phyloP scores from a whole-genome alignment of 2,888 invertebrate genomes.

The Caenorhabditis imperialis region DNA sequence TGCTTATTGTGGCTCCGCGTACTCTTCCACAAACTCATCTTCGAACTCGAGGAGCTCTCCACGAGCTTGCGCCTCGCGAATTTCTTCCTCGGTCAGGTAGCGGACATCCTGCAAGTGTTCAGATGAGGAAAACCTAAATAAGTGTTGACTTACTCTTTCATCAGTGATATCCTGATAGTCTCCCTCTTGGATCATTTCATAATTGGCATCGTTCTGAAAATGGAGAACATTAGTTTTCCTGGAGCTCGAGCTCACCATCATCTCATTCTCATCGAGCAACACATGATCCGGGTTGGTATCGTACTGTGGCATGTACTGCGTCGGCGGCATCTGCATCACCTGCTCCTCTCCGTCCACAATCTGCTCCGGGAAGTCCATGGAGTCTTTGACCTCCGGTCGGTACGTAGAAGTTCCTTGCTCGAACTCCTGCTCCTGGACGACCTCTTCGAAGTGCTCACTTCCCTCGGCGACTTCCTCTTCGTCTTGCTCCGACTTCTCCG shows the following conservation, averaged over 20 bases:
- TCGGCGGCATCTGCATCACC: background rate
- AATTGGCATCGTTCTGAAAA: constrained; percentile 41
- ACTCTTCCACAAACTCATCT: constrained; percentile 34
- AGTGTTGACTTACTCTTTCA: constrained; percentile 1
- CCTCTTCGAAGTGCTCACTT: constrained; percentile 11
- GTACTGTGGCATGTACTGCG: constrained; percentile 19
- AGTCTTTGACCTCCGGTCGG: constrained; percentile 3
- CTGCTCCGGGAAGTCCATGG: constrained; percentile 15
- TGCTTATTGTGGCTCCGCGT: background rate
- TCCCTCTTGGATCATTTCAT: constrained; percentile 42
- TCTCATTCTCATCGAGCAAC: constrained; percentile 31
- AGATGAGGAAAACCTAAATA: too few species aligned
- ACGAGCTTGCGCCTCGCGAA: constrained; percentile 46
- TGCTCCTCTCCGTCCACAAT: constrained; percentile 14
- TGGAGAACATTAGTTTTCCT: background rate
- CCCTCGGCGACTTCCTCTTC: constrained; percentile 1
- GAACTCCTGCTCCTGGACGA: constrained; percentile 7
- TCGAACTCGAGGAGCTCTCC: constrained; percentile 44
- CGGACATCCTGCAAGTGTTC: constrained; percentile 38
- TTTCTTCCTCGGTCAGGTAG: constrained; percentile 54
- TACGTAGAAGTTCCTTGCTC: background rate
- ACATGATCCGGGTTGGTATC: constrained; percentile 44
- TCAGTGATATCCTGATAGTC: constrained; percentile 37
- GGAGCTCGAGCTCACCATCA: constrained; percentile 9
- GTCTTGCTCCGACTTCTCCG: constrained; percentile 30